phyloP scores from a whole-genome alignment of 2,113 vertebrate genomes.

The Chionis minor region DNA sequence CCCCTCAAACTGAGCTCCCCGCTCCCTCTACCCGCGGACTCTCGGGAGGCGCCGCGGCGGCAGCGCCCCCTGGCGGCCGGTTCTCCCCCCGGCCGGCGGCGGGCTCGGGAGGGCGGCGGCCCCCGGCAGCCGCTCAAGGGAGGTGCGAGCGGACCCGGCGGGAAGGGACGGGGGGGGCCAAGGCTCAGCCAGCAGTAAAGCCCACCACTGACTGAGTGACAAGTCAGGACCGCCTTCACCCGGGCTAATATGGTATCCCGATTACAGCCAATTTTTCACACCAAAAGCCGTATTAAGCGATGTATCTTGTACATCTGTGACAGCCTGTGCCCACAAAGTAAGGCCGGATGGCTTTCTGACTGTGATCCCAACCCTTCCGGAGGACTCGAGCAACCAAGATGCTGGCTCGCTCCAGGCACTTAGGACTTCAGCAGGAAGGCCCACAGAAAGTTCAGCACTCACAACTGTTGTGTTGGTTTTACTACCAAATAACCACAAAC shows the following conservation, averaged over 20 bases:
- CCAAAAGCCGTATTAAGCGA: background rate
- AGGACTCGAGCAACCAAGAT: background rate
- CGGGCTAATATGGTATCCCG: accelerated
- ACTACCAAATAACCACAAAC: background rate
- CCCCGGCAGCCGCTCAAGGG: accelerated
- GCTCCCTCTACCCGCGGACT: no score
- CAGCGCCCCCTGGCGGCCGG: background rate
- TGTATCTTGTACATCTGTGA: background rate
- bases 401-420: background rate
- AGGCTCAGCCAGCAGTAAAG: background rate
- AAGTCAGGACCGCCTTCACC: background rate
- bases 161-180: accelerated
- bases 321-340: background rate
- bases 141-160: background rate
- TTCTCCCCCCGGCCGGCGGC: accelerated
- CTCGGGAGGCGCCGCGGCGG: background rate
- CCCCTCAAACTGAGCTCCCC: background rate
- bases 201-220: no score
- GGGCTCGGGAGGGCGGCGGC: accelerated
- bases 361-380: no score
- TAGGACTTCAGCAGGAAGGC: background rate
- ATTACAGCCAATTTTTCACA: background rate
- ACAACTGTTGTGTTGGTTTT: no score
- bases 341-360: background rate
- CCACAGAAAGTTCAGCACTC: background rate